Evolutionary conservation across 2,797 vertebrate species (phyloP), one percentile per base, ranked within the genome.

Genomic region (Darevskia nairensis): DNA sequence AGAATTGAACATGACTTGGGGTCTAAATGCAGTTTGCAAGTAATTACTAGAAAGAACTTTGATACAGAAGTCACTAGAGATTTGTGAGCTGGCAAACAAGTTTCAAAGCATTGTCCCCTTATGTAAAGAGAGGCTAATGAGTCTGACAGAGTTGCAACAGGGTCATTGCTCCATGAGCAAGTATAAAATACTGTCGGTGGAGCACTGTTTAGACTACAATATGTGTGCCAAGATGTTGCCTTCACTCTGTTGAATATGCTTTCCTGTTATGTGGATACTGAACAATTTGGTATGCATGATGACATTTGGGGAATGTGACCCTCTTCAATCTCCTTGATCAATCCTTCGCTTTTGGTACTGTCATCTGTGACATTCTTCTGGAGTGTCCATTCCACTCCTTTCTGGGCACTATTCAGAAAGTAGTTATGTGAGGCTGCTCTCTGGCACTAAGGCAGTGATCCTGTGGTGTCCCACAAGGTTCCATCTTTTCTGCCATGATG

Each of bases 61-160:
- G 83, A 2, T 19, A 78, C 46, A 59, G 29, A 82, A 6, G 6
- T 91, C 2, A 15, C 69, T 64, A n/a, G 77, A 90, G 59, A 11
- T 81, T 72, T 39, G 44, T 68, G 0, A 25, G 32, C 44, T 89
- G 59, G 6, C 11, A 92, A 85, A 39, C 7, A 76, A 69, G 3
- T 2, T 55, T 86, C 64, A 66, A 13, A 88, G 76, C 69, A 44
- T 21, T 88, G 68, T 66, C 90, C 8, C 75, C 86, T 87, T 41
- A 44, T 80, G 35, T 88, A 74, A 61, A 29, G 0, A 32, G 6
- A 88, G 55, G 29, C 32, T 84, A 78, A 78, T 8, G 23, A 61
- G 83, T n/a, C 15, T 35, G 29, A 87, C 3, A 88, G 29, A 83
- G 11, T 68, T 84, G 7, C 78, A 59, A 32, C 29, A 35, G 76